Conservation (phyloP, 2,797 vertebrate genomes). For the Basileuterus tristriatus region DNA sequence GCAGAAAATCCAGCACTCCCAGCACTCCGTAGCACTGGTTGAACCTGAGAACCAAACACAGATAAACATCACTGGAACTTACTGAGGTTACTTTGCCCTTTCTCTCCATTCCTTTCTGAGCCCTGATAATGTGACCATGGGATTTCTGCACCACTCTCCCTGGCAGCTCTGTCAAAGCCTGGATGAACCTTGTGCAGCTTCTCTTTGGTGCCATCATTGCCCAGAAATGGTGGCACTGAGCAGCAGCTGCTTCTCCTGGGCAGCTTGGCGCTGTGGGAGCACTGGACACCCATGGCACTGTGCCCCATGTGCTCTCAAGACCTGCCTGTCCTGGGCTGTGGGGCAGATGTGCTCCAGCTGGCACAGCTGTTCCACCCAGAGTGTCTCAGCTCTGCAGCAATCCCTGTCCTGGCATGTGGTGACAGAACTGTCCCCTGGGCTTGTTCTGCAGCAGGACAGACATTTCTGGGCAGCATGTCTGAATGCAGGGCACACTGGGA, state of each 20-base stretch:
- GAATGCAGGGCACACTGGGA: not conserved
- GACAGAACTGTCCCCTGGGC: not conserved
- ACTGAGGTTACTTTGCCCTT: not conserved
- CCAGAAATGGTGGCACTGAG: not conserved
- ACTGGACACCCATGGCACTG: rapidly evolving
- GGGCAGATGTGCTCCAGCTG: not conserved
- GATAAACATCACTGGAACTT: not conserved
- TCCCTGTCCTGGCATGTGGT: rapidly evolving
- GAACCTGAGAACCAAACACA: slow-evolving; percentile 78
- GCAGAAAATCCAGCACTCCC: slow-evolving; percentile 90
- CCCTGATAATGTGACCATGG: rapidly evolving
- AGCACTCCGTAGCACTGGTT: slow-evolving; percentile 91
- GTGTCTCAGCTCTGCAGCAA: rapidly evolving
- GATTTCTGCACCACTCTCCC: not conserved
- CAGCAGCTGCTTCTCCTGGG: not conserved
- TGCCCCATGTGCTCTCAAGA: not conserved
- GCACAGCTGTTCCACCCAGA: not conserved
- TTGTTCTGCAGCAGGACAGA: not conserved
- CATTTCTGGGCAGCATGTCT: not conserved
- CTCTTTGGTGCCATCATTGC: rapidly evolving
- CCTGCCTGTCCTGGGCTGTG: rapidly evolving
- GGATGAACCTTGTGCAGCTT: not conserved
- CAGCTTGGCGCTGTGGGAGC: not conserved
- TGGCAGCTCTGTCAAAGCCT: not conserved
- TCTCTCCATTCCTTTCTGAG: not conserved